Conservation (phyloP, 2,888 invertebrate species). For the Julus scanicus region DNA sequence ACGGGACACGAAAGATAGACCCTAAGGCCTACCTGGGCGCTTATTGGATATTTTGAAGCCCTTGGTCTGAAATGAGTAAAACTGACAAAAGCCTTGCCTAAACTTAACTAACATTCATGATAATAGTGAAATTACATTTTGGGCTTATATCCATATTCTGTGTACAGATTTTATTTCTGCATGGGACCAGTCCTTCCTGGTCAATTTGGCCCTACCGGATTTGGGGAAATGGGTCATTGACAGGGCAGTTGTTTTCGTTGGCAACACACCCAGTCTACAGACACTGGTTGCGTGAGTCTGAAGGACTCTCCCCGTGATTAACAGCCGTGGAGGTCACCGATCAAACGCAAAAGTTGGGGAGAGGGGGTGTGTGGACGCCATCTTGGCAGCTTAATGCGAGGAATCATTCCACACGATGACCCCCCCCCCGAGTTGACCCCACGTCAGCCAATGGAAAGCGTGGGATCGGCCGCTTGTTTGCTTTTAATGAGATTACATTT, state of each 20-base stretch:
- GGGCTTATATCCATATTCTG: too few relatives aligned
- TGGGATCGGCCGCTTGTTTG: conserved; percentile 11
- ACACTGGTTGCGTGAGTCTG: neutral
- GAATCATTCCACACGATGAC: conserved; percentile 4
- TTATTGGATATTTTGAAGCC: too few relatives aligned
- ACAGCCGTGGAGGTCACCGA: neutral
- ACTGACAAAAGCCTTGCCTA: too few relatives aligned
- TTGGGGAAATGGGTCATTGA: conserved; percentile 36
- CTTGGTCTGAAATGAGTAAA: too few relatives aligned
- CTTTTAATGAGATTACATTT: neutral
- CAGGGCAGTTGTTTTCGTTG: neutral
- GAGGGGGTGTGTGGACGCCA: neutral
- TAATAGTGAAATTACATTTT: too few relatives aligned
- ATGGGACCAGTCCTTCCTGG: too few relatives aligned
- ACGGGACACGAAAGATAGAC: too few relatives aligned
- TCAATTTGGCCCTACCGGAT: neutral
- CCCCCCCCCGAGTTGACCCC: conserved; percentile 18
- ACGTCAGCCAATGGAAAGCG: neutral
- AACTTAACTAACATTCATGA: too few relatives aligned
- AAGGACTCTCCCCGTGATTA: neutral
- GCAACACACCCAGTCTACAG: neutral
- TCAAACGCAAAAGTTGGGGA: neutral
- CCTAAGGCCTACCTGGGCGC: too few relatives aligned
- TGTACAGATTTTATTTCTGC: too few relatives aligned
- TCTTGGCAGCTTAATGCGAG: conserved; percentile 1